Conservation (phyloP, 2,797 vertebrate genomes). For the Diplodus puntazzo region DNA sequence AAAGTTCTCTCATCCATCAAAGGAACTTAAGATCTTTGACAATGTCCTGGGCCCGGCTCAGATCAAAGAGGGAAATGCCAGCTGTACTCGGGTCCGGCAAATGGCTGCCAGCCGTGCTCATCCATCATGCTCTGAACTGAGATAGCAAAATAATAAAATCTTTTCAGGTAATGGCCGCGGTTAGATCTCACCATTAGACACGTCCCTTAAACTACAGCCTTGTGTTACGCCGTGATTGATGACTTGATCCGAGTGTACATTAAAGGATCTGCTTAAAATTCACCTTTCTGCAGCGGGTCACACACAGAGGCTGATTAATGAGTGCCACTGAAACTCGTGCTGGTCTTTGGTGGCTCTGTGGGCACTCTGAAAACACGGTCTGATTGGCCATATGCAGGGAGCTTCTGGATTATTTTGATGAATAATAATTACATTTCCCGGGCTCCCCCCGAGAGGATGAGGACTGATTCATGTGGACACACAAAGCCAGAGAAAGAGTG, state of each 20-base stretch:
- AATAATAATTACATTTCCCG: constrained; percentile 61
- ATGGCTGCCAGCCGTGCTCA: constrained; percentile 65
- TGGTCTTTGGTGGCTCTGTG: constrained; percentile 50
- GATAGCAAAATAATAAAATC: constrained; percentile 75
- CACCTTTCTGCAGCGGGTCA: constrained; percentile 51
- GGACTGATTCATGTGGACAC: constrained; percentile 22
- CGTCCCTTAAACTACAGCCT: constrained; percentile 54
- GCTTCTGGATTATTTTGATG: constrained; percentile 49
- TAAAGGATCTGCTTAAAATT: constrained; percentile 74
- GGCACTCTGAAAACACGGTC: constrained; percentile 34
- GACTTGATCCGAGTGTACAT: constrained; percentile 69
- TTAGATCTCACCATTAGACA: constrained; percentile 64
- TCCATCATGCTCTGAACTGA: constrained; percentile 74
- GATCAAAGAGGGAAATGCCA: constrained; percentile 67
- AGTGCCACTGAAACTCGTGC: constrained; percentile 41
- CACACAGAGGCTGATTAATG: constrained; percentile 67
- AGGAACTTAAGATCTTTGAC: constrained; percentile 72
- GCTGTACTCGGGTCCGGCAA: constrained; percentile 61
- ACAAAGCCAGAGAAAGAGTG: constrained; percentile 9
- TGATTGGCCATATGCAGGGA: constrained; percentile 43
- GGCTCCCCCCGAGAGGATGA: constrained; percentile 29
- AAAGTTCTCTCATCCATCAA: constrained; percentile 80
- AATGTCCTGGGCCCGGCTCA: constrained; percentile 63
- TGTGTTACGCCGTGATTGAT: constrained; percentile 76
- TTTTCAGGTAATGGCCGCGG: constrained; percentile 75